Evolutionary conservation across 2,888 invertebrate genomes (phyloP), one percentile per base, ranked within the genome.

Genomic region (Dolomedes plantarius): DNA sequence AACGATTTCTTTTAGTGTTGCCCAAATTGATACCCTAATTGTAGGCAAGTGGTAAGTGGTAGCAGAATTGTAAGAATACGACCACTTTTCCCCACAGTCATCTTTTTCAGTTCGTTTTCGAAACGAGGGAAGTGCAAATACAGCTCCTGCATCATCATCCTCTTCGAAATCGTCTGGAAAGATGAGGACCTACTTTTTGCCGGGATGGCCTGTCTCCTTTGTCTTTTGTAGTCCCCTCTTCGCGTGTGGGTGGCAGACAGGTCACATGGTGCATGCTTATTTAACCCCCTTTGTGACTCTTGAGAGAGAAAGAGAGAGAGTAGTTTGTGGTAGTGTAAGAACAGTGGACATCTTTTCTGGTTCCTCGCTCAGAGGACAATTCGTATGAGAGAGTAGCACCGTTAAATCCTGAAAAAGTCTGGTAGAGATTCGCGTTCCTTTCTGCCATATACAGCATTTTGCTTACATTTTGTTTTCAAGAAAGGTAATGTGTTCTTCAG

Each of bases 231-330:
- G 46, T 16, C 36, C 46, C 46, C n/a, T 31, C 65, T 46, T 27
- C n/a, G 39, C 23, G 73, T 50, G 79, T 79, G 79, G 79, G 80
- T 73, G 79, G 80, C 5, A 65, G 46, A 50, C 0, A 2, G 19
- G 39, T 73, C 80, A 80, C 80, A 68, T 80, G 73, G 41, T 65
- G 3, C 36, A 31, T 32, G 29, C 65, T 65, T 80, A 80, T 80
- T 80, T 80, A 80, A 80, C 68, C 67, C 73, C 69, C 36, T 74
- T 73, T 62, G 23, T 36, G 62, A 65, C 36, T 16, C 31, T n/a
- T 7, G 62, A 68, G 41, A 75, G 41, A 31, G 28, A n/a, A 31
- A 9, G 6, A 2, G 7, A 28, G 73, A 50, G 32, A 39, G 41
- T 50, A 31, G 73, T n/a, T 73, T 31, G 29, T 41, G 27, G 46